phyloP scores from a whole-genome alignment of 2,888 invertebrate genomes.

The Eucera pruinosa region DNA sequence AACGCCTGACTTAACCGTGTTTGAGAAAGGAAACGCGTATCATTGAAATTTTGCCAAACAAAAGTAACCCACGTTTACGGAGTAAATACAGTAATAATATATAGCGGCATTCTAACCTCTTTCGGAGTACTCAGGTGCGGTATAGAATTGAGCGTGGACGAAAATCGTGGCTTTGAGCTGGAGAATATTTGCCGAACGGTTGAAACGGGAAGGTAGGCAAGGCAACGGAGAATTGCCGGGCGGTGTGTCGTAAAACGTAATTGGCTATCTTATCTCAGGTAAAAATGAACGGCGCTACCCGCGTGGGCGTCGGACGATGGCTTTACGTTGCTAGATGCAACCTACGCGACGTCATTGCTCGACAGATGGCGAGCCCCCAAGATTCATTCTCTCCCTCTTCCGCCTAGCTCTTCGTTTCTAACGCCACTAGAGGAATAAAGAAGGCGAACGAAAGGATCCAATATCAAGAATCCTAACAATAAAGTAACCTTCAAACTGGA shows the following conservation, averaged over 20 bases:
- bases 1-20: too few relatives aligned
- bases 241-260: not conserved
- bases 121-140: not conserved
- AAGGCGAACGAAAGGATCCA: not conserved
- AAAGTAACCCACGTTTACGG: too few relatives aligned
- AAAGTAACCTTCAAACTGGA: too few relatives aligned
- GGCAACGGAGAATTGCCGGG: not conserved
- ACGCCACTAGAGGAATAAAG: too few relatives aligned
- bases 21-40: too few relatives aligned
- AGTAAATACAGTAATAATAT: too few relatives aligned
- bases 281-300: constrained; percentile 18
- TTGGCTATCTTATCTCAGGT: constrained; percentile 30
- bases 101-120: constrained; percentile 40
- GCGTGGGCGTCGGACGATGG: constrained; percentile 22
- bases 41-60: too few relatives aligned
- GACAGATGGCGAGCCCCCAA: constrained; percentile 61
- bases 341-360: constrained; percentile 44
- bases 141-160: not conserved
- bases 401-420: not conserved
- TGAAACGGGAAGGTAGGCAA: not conserved
- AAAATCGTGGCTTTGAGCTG: not conserved
- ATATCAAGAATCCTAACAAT: too few relatives aligned
- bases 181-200: not conserved
- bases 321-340: constrained; percentile 17
- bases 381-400: constrained; percentile 13